These are phyloP conservation scores for Troides helena DNA, from an alignment of 2,888 invertebrate genomes.

Conservation along the genomic window DNA sequence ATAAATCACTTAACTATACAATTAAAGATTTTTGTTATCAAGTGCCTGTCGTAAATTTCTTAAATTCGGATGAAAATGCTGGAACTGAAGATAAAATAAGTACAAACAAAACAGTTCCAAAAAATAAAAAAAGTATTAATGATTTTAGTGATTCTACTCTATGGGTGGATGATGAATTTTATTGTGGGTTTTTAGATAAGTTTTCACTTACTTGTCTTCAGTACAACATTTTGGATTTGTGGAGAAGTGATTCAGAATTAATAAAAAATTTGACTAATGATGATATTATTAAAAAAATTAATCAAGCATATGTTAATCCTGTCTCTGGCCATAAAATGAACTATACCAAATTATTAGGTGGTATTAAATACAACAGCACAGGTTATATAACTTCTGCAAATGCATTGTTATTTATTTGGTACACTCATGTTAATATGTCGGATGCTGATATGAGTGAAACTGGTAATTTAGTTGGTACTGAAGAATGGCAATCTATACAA, in stretches of 20 bases:
- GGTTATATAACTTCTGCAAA: conserved; percentile 83
- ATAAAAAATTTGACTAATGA: conserved; percentile 79
- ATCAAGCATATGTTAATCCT: conserved; percentile 81
- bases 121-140: conserved; percentile 42
- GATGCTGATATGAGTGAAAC: conserved; percentile 82
- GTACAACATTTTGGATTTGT: conserved; percentile 85
- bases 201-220: conserved; percentile 82
- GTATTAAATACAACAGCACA: conserved; percentile 74
- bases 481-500: conserved; percentile 85
- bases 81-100: conserved; percentile 47
- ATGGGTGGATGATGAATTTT: conserved; percentile 78
- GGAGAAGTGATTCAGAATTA: conserved; percentile 80
- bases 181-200: conserved; percentile 82
- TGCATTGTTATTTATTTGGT: conserved; percentile 83
- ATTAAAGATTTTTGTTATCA: conserved; percentile 67
- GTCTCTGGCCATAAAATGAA: conserved; percentile 83
- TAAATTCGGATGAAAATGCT: conserved; percentile 45
- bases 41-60: conserved; percentile 70
- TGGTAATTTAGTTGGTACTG: conserved; percentile 86
- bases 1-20: conserved; percentile 47
- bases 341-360: conserved; percentile 83
- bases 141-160: conserved; percentile 79
- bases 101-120: conserved; percentile 33
- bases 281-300: conserved; percentile 82
- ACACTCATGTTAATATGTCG: conserved; percentile 84